Conservation (phyloP, 2,113 vertebrate species). For the Vombatus ursinus region DNA sequence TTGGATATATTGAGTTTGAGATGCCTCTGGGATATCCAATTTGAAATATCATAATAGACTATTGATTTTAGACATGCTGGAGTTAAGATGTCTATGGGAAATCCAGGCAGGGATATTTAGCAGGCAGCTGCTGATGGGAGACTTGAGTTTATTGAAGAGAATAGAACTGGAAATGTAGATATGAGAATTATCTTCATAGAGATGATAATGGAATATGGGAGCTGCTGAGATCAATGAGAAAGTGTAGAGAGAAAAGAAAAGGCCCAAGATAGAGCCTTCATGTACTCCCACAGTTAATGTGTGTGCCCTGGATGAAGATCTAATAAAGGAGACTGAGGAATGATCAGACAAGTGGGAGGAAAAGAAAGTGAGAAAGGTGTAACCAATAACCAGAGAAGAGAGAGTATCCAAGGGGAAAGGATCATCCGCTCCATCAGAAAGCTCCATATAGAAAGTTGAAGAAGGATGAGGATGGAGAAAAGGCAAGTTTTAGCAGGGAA, state of each 20-base stretch:
- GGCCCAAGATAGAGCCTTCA: not conserved
- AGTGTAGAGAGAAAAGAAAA: not conserved
- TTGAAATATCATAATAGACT: not conserved
- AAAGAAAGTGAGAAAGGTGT: not conserved
- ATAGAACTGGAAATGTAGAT: not conserved
- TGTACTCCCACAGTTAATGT: not conserved
- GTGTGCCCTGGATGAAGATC: not conserved
- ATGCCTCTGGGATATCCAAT: no score
- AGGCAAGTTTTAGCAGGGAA: not conserved
- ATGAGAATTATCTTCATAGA: not conserved
- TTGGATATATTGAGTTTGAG: no score
- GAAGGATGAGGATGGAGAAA: not conserved
- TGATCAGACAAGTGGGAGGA: not conserved
- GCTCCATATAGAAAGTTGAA: not conserved
- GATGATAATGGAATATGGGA: not conserved
- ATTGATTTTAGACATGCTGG: not conserved
- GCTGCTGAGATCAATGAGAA: not conserved
- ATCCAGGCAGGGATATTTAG: not conserved
- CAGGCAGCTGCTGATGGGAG: not conserved
- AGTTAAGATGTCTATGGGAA: not conserved
- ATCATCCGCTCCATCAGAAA: not conserved
- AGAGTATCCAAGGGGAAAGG: not conserved
- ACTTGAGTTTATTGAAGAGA: not conserved
- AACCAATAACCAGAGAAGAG: not conserved
- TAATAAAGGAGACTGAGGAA: not conserved